phyloP scores from a whole-genome alignment of 2,888 invertebrate species.

The Drosophila neotestacea region DNA sequence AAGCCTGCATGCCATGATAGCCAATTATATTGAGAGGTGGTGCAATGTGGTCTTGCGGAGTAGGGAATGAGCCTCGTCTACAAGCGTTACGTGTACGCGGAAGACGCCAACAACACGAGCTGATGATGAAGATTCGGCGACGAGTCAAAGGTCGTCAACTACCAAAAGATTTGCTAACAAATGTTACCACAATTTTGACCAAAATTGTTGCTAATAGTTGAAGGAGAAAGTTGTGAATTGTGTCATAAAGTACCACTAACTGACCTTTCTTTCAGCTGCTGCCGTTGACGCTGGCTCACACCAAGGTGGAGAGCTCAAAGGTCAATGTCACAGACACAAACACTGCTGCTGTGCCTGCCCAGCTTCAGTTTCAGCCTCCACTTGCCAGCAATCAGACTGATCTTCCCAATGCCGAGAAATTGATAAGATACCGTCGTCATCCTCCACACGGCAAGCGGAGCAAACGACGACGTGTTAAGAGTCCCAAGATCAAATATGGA shows the following conservation, averaged over 20 bases:
- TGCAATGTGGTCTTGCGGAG: not conserved
- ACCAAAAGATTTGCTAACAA: not conserved
- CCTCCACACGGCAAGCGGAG: conserved; percentile 78
- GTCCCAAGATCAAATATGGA: conserved; percentile 74
- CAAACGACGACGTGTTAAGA: conserved; percentile 74
- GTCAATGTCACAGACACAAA: conserved; percentile 23
- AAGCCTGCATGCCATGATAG: conserved; percentile 34
- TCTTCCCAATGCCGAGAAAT: conserved; percentile 72
- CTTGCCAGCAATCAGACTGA: conserved; percentile 1
- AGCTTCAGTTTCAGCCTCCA: not conserved
- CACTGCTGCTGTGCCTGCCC: not conserved
- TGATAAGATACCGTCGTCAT: conserved; percentile 80
- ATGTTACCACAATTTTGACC: conserved; percentile 14
- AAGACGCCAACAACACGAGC: conserved; percentile 7
- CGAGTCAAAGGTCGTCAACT: conserved; percentile 49
- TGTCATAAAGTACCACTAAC: conserved; percentile 2
- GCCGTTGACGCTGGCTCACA: conserved; percentile 25
- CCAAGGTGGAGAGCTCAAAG: conserved; percentile 7
- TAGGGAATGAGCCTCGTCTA: too few relatives aligned
- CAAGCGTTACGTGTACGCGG: conserved; percentile 40
- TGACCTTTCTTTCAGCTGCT: conserved; percentile 32
- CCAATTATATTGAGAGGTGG: conserved; percentile 37
- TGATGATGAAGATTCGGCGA: too few relatives aligned
- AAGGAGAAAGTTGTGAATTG: conserved; percentile 39
- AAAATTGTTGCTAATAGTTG: conserved; percentile 24